Base-by-base conservation (phyloP, 2,797 vertebrate genomes). In the Lacerta viridis region DNA sequence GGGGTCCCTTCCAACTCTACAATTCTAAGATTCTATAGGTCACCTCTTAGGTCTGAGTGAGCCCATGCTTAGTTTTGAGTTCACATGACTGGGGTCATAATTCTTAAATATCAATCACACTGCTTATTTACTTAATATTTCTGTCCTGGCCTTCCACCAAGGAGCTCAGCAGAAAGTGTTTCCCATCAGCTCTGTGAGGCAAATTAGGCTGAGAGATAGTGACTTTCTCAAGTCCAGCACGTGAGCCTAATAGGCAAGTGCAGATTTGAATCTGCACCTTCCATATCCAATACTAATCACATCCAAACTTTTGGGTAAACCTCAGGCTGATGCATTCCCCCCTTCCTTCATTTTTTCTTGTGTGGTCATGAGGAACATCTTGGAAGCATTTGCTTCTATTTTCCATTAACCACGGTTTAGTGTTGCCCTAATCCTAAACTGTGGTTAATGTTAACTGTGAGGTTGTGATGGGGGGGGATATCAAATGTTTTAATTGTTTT, bases 71-170 rank as follows among this genome's bases (percentile, higher is more conserved):
- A 76, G 76, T 15, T 55, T 55, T 55, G 50, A 74, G 61, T 69
- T 88, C 79, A 36, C 61, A 9, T 87, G 41, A 20, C 39, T 89
- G 17, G 29, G 86, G 82, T 41, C 55, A 61, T 5, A 43, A n/a
- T 7, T 33, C 82, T 68, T 77, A 13, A 4, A 36, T 50, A 83
- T 23, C 61, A 82, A 18, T 29, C 36, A 18, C 43, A 68, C 3
- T 43, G 25, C 64, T 29, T 11, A 41, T 66, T 27, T 81, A 80
- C 36, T 27, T 43, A 43, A 43, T 33, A 64, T 23, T 27, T 64
- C 17, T 81, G 36, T 39, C 59, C 79, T 18, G 18, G 18, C 33
- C 33, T 80, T 64, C 61, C 61, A 64, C 33, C 6, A 69, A 68
- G 39, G 39, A 43, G 17, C 15, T 17, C 36, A 82, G 23, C 13